Conservation (phyloP, 2,888 invertebrate genomes). For the Amphipyra tragopoginis region DNA sequence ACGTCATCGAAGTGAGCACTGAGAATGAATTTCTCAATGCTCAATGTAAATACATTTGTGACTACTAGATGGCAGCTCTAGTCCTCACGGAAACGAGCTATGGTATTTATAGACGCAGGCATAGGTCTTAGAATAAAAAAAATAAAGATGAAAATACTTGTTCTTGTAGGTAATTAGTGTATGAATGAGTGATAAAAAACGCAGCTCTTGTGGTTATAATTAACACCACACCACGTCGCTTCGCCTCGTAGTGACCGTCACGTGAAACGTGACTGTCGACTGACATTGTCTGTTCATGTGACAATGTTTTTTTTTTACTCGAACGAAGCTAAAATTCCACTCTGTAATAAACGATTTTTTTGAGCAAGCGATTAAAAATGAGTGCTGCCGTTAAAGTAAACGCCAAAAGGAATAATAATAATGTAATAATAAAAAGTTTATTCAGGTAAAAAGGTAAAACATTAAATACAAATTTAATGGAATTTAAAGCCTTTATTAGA, state of each 20-base stretch:
- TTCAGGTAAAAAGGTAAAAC: too few relatives aligned
- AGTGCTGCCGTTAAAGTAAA: too few relatives aligned
- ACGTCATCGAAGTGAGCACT: background rate
- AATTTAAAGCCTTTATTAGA: too few relatives aligned
- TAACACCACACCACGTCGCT: too few relatives aligned
- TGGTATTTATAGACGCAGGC: background rate
- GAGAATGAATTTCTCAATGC: background rate
- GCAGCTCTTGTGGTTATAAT: too few relatives aligned
- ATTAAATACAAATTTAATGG: too few relatives aligned
- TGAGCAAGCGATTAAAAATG: too few relatives aligned
- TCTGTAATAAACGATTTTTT: too few relatives aligned
- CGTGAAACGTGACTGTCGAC: background rate
- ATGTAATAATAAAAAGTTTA: too few relatives aligned
- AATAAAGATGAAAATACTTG: background rate
- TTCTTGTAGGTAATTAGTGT: too few relatives aligned
- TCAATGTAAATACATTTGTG: background rate
- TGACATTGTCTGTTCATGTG: background rate
- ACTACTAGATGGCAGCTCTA: conserved; percentile 39
- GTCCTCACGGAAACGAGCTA: background rate
- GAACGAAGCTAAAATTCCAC: conserved; percentile 2
- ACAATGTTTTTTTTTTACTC: background rate
- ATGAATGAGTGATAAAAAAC: too few relatives aligned
- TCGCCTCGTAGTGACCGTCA: background rate
- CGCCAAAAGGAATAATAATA: too few relatives aligned
- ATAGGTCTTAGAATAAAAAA: background rate